phyloP scores from a whole-genome alignment of 2,888 invertebrate species.

The Aleiodes alternator region DNA sequence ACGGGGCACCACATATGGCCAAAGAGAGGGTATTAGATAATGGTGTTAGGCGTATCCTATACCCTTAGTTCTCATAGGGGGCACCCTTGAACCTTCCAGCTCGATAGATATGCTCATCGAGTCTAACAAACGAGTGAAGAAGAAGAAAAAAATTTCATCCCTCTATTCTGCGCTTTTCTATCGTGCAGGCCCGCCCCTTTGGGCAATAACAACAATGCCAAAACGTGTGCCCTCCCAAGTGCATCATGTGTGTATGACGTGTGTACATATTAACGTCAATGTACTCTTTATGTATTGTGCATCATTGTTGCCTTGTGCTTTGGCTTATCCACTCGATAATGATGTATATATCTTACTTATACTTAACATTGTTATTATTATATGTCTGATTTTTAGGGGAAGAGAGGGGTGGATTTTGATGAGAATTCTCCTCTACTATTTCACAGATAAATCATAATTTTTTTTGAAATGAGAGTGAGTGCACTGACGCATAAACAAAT shows the following conservation, averaged over 20 bases:
- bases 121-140: background rate
- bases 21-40: conserved; percentile 49
- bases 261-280: conserved; percentile 11
- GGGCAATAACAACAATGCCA: conserved; percentile 41
- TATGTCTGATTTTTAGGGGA: background rate
- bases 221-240: conserved; percentile 39
- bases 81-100: conserved; percentile 45
- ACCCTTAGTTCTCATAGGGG: conserved; percentile 29
- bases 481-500: too few species aligned
- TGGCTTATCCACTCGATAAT: conserved; percentile 30
- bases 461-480: too few species aligned
- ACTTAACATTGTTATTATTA: background rate
- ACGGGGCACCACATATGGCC: conserved; percentile 73
- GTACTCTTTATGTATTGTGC: conserved; percentile 30
- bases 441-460: too few species aligned
- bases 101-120: conserved; percentile 16
- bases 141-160: conserved; percentile 8
- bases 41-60: conserved; percentile 45
- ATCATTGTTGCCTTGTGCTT: conserved; percentile 29
- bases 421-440: too few species aligned
- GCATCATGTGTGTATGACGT: conserved; percentile 4
- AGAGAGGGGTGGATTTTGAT: background rate
- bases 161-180: conserved; percentile 21
- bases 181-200: conserved; percentile 38
- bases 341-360: conserved; percentile 23